Evolutionary conservation across 2,113 vertebrate species (phyloP).

Genomic region (Strigops habroptila): DNA sequence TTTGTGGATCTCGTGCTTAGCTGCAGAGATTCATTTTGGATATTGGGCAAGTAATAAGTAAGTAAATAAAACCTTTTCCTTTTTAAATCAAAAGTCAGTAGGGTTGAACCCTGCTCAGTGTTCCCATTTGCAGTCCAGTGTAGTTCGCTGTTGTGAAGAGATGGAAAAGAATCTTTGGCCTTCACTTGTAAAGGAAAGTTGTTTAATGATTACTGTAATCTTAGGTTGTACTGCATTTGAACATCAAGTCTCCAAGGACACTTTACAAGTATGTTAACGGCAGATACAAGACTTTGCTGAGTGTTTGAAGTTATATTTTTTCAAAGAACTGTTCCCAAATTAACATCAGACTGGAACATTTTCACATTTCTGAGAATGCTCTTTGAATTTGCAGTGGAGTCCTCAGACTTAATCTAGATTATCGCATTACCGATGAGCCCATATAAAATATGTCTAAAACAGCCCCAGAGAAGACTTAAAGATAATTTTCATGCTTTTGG

Average conservation of each 20-base stretch:
- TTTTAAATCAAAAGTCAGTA: fast-evolving
- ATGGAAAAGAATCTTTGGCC: neutral
- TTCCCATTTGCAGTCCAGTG: neutral
- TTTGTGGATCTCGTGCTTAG: neutral
- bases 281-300: neutral
- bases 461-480: neutral
- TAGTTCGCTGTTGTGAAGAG: neutral
- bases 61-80: neutral
- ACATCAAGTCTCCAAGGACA: neutral
- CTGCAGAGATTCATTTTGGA: neutral
- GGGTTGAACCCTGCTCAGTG: neutral
- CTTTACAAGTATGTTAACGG: fast-evolving
- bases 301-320: neutral
- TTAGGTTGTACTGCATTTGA: fast-evolving
- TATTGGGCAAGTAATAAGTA: neutral
- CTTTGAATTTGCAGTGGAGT: neutral
- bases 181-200: fast-evolving
- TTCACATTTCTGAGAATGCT: neutral
- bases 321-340: neutral
- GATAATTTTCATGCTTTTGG: neutral
- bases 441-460: neutral
- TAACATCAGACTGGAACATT: neutral
- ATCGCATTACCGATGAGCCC: neutral
- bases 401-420: neutral
- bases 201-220: neutral